Percentiles rank a stretch among this genome's conserved stretches.
Conservation (phyloP, 2,888 invertebrate genomes). For the Liopterus haemorrhoidalis region DNA sequence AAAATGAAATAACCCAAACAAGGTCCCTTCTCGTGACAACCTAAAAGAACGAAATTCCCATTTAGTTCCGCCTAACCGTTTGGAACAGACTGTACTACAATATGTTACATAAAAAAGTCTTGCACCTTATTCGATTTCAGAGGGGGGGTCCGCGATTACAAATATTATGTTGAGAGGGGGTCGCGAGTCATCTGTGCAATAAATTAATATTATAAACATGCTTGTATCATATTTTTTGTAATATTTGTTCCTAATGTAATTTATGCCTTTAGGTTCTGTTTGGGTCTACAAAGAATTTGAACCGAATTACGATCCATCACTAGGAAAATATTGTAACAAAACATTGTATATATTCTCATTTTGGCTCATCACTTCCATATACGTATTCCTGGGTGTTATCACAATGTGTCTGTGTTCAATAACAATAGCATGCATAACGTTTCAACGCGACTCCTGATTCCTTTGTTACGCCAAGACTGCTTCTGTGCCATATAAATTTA, state of each 20-base stretch:
- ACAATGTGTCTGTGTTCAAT: conserved; percentile 53
- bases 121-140: no score
- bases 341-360: conserved; percentile 65
- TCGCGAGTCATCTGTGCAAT: no score
- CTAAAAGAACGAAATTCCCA: no score
- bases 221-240: neutral
- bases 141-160: no score
- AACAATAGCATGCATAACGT: conserved; percentile 48
- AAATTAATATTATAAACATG: no score
- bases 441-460: conserved; percentile 36
- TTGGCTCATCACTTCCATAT: conserved; percentile 61
- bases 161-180: no score
- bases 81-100: no score
- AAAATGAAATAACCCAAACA: no score
- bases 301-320: conserved; percentile 51
- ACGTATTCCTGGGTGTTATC: conserved; percentile 52
- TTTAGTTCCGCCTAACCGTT: no score
- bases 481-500: no score
- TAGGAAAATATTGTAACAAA: conserved; percentile 56
- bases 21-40: no score
- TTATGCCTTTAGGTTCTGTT: conserved; percentile 52
- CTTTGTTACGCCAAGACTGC: neutral
- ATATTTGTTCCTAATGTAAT: neutral
- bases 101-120: no score
- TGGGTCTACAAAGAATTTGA: conserved; percentile 64